Evolutionary conservation across 2,888 invertebrate species (phyloP).

Genomic region (Chydorus sphaericus): DNA sequence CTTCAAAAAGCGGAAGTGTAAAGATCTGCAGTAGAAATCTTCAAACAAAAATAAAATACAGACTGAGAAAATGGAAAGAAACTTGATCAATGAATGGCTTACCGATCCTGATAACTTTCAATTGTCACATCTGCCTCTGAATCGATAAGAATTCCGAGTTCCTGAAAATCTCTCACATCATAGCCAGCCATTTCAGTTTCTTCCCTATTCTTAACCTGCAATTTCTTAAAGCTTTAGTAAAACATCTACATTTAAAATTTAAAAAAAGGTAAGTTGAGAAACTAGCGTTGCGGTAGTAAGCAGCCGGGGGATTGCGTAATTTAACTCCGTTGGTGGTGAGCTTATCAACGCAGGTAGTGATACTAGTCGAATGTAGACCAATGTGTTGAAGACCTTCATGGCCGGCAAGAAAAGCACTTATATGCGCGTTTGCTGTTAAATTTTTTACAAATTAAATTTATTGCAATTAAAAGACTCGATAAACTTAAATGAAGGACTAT

Average conservation of each 20-base stretch:
- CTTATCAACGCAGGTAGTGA: conserved; percentile 25
- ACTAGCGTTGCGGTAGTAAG: conserved; percentile 31
- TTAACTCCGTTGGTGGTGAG: conserved; percentile 25
- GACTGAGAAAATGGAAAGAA: background rate
- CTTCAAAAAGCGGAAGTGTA: conserved; percentile 30
- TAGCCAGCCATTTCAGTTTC: conserved; percentile 27
- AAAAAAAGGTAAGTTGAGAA: no score
- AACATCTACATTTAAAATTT: no score
- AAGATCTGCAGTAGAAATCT: conserved; percentile 35
- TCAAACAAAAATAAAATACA: no score
- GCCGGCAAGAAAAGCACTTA: conserved; percentile 29
- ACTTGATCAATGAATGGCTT: background rate
- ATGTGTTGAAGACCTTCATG: conserved; percentile 34
- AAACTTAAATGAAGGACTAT: no score
- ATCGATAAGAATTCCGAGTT: conserved; percentile 30
- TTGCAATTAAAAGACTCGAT: no score
- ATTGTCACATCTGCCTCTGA: conserved; percentile 27
- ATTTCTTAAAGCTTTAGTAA: background rate
- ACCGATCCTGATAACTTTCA: background rate
- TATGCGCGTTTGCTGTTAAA: conserved; percentile 32
- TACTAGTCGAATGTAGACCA: conserved; percentile 28
- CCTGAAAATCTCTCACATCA: conserved; percentile 24
- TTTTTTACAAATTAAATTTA: no score
- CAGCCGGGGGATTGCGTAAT: conserved; percentile 30
- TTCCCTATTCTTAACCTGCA: conserved; percentile 14